Conservation (phyloP, 2,113 vertebrate genomes). For the Prinia subflava region DNA sequence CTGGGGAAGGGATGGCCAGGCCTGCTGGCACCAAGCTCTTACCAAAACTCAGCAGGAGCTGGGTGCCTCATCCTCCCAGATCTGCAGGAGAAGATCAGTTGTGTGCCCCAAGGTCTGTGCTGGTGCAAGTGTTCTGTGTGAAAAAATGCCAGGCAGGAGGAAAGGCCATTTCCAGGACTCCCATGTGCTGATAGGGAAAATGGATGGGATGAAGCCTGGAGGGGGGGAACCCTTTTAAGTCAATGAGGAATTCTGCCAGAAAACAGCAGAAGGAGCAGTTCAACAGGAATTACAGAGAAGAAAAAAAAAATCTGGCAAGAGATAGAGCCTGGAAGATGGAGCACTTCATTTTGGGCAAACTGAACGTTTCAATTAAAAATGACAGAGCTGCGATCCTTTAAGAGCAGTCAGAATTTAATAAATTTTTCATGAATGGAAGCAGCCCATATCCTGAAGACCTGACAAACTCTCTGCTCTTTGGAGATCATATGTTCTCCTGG, state of each 20-base stretch:
- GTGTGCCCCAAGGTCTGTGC: background rate
- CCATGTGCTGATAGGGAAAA: conserved; percentile 3
- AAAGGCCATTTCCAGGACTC: conserved; percentile 34
- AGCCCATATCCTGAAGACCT: conserved; percentile 45
- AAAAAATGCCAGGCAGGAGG: conserved; percentile 27
- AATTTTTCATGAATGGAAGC: conserved; percentile 64
- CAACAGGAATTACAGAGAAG: conserved; percentile 51
- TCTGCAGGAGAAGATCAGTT: background rate
- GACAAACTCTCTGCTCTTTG: conserved; percentile 50
- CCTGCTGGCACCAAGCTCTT: background rate
- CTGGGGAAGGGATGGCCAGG: background rate
- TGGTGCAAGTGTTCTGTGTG: background rate
- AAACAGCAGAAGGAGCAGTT: conserved; percentile 63
- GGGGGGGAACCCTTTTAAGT: background rate
- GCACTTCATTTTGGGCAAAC: conserved; percentile 62
- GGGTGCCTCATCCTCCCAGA: background rate
- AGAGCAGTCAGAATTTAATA: conserved; percentile 67
- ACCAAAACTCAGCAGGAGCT: background rate
- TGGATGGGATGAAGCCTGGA: conserved; percentile 13
- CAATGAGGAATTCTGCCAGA: conserved; percentile 47
- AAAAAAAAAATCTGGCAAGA: conserved; percentile 45
- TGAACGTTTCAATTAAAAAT: conserved; percentile 70
- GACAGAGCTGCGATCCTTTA: conserved; percentile 63
- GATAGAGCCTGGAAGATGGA: conserved; percentile 53
- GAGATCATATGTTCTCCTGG: background rate